Evolutionary conservation across 2,888 invertebrate genomes (phyloP), one percentile per base, ranked within the genome.

Genomic region (Heterodera filipjevi): DNA sequence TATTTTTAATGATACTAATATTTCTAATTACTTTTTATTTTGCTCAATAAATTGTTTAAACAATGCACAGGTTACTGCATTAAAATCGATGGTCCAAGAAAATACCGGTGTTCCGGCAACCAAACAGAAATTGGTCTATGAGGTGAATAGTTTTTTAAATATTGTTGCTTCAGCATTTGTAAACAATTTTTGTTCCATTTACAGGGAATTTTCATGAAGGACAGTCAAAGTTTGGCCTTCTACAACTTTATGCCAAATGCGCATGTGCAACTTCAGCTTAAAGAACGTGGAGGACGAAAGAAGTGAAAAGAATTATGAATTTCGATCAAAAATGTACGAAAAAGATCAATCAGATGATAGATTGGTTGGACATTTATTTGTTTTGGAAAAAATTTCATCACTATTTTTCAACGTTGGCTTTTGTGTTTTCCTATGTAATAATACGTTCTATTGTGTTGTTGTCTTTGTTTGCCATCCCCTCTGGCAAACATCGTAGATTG

Each of bases 151-250:
- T 72, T 33, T 22, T 33, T 53, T 30, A 44, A 16, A 0, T 44
- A 0, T 71, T 71, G 16, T 22, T 33, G 46, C 64, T 44, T 71
- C 53, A 44, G 12, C 44, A 44, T 53, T 53, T 53, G 22, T 19
- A 53, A 59, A 53, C 53, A 6, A 19, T 53, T 59, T 59, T 5
- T n/a, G n/a, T n/a, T n/a, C n/a, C n/a, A n/a, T n/a, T n/a, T n/a
- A 32, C 90, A 96, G 94, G 96, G 97, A 53, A 93, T 98, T 91
- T 99, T 98, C 92, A 95, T 98, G 92, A 99, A 99, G 90, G 98
- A 99, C 91, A 95, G 93, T 76, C 95, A 96, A 89, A 93, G 94
- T 0, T 91, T 97, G 90, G 98, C 96, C 0, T 99, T 93, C 91
- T 99, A 99, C 91, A 99, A 99, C 91, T 93, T 98, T 82, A 92